phyloP scores from a whole-genome alignment of 2,113 vertebrate species.

The Gorsachius goisagi region DNA sequence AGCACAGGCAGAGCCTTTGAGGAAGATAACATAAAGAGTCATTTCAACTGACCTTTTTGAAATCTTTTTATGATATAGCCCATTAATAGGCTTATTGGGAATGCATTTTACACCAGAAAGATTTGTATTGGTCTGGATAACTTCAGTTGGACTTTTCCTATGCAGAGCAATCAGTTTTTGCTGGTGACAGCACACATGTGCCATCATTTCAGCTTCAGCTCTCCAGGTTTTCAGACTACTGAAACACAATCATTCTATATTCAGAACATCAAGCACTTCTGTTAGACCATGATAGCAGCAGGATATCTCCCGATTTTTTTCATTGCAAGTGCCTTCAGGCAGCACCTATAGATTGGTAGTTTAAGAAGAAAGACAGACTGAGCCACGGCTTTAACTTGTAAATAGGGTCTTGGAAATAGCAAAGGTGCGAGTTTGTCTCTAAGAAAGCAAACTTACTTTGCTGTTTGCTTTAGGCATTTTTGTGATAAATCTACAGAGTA shows the following conservation, averaged over 20 bases:
- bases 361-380: slow-evolving; percentile 20
- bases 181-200: slow-evolving; percentile 1
- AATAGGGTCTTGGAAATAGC: slow-evolving; percentile 70
- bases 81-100: not conserved
- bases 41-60: slow-evolving; percentile 15
- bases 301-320: not conserved
- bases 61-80: not conserved
- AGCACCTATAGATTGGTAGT: slow-evolving; percentile 15
- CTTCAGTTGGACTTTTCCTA: not conserved
- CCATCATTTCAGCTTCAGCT: not conserved
- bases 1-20: not conserved
- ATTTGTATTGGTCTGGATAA: not conserved
- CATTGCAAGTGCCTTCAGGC: slow-evolving; percentile 14
- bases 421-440: slow-evolving; percentile 65
- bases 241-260: not conserved
- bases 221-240: not conserved
- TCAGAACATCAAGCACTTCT: not conserved
- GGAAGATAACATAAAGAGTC: not conserved
- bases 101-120: not conserved
- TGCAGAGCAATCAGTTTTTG: not conserved
- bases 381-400: slow-evolving; percentile 65
- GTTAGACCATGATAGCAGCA: slow-evolving; percentile 13
- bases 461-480: slow-evolving; percentile 67
- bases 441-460: slow-evolving; percentile 65
- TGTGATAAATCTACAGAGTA: slow-evolving; percentile 47